Percentiles rank a stretch among this genome's conserved stretches.
Evolutionary conservation across 2,888 invertebrate genomes (phyloP).

Genomic region (Aleiodes testaceus): DNA sequence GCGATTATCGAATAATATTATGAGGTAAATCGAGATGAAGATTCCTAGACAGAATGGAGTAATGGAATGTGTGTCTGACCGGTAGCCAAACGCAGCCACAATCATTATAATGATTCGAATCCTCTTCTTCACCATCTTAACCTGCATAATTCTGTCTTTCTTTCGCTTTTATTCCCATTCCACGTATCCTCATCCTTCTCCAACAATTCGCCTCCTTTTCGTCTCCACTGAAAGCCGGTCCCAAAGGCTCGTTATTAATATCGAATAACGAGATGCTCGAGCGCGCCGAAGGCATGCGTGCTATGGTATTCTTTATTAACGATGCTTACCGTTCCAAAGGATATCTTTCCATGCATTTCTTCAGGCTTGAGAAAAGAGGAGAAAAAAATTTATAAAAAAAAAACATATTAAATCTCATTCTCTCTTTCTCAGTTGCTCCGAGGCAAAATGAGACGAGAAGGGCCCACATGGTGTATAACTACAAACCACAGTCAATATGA

Average conservation of each 20-base stretch:
- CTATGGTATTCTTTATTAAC: conserved; percentile 71
- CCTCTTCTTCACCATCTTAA: conserved; percentile 44
- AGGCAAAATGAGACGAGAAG: conserved; percentile 27
- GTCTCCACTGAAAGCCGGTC: conserved; percentile 43
- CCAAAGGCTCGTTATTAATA: conserved; percentile 69
- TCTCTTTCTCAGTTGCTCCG: no score
- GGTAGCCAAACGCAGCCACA: conserved; percentile 58
- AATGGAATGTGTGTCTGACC: conserved; percentile 49
- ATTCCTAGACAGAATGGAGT: neutral
- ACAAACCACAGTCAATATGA: conserved; percentile 22
- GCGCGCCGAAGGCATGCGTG: conserved; percentile 64
- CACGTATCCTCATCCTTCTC: conserved; percentile 40
- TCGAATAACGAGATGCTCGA: conserved; percentile 71
- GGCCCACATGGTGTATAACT: conserved; percentile 6
- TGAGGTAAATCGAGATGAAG: neutral
- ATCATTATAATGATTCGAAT: conserved; percentile 71
- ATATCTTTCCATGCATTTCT: conserved; percentile 11
- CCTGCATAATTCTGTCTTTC: conserved; percentile 6
- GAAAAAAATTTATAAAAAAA: no score
- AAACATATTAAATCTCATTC: no score
- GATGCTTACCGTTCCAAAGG: conserved; percentile 58
- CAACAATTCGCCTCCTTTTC: conserved; percentile 31
- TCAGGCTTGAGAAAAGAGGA: no score
- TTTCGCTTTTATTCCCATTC: conserved; percentile 29
- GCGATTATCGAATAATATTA: neutral